Evolutionary conservation across 2,113 vertebrate species (phyloP), one percentile per base, ranked within the genome.

Genomic region (Engystomops pustulosus): DNA sequence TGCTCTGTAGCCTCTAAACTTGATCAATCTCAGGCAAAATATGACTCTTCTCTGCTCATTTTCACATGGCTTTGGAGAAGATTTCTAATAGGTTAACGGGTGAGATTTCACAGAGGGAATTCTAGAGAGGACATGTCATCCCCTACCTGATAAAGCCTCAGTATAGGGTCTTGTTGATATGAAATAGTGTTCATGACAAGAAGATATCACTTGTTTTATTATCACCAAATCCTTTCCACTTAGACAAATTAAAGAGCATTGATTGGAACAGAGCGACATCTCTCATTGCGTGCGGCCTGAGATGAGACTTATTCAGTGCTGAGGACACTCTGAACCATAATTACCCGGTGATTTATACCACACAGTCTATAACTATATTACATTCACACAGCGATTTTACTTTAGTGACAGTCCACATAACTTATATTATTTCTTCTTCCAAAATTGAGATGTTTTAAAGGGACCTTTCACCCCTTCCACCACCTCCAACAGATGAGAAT

Each of bases 241-340:
- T 68, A 80, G 79, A 80, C 60, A 80, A 80, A 80, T 80, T 80
- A 80, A 49, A 49, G 58, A 67, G 14, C 79, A 80, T 80, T 80
- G 79, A 80, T 80, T 36, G 51, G 62, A 68, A 20, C 6, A 49
- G 34, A 45, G 17, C 44, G 49, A 49, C 58, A 45, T 41, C 44
- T 80, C 79, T 80, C 79, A 49, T 80, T 60, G 47, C 45, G 60
- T 47, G 30, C 68, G 44, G 60, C 30, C 44, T 49, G 55, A 36
- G 44, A 80, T 49, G 25, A 80, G 65, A 67, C 68, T 80, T 51
- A 80, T 80, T 68, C 60, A 51, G 25, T 58, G 20, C 20, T 51
- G 14, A 47, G 27, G 44, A 51, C 45, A 67, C 67, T 68, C 78
- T 32, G 30, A 65, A 80, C 78, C 41, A 32, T 80, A 68, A 80